Conservation (phyloP, 1,140 invertebrate genomes). For the Phymastichus coffea region DNA sequence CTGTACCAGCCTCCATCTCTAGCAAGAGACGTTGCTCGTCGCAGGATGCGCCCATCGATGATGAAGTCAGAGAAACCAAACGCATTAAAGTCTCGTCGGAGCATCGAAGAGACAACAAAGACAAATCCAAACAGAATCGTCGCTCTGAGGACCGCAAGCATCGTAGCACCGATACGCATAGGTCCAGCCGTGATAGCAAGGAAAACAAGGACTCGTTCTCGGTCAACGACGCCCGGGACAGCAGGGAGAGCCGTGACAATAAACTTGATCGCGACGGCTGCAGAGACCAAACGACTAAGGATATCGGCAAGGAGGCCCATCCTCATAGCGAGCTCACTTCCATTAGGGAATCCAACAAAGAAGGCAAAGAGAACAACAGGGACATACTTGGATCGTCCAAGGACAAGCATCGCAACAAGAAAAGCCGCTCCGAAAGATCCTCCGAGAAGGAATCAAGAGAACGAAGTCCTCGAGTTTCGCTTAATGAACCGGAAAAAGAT, state of each 20-base stretch:
- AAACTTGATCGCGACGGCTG: constrained; percentile 41
- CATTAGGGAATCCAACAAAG: constrained; percentile 43
- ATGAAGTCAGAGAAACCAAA: constrained; percentile 53
- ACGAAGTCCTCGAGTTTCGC: constrained; percentile 48
- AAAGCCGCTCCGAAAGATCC: constrained; percentile 41
- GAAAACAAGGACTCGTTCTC: constrained; percentile 45
- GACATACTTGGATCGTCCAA: constrained; percentile 39
- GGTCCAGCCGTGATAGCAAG: constrained; percentile 47
- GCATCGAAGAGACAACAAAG: constrained; percentile 72
- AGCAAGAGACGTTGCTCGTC: constrained; percentile 75
- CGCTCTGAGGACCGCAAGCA: constrained; percentile 54
- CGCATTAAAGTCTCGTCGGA: constrained; percentile 66
- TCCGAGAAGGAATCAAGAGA: constrained; percentile 47
- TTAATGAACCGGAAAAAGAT: constrained; percentile 61
- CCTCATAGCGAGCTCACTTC: constrained; percentile 28
- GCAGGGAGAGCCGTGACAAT: constrained; percentile 32
- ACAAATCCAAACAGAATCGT: constrained; percentile 53
- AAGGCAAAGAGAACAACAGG: constrained; percentile 48
- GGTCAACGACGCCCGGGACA: constrained; percentile 40
- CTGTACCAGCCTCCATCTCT: constrained; percentile 65
- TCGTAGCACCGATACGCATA: constrained; percentile 49
- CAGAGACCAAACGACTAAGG: constrained; percentile 42
- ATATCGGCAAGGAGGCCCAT: constrained; percentile 34
- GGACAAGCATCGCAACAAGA: constrained; percentile 48
- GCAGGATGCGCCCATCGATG: constrained; percentile 68